These are phyloP conservation scores for Pygoscelis adeliae DNA, from an alignment of 2,113 vertebrate genomes.

Conservation along the genomic window DNA sequence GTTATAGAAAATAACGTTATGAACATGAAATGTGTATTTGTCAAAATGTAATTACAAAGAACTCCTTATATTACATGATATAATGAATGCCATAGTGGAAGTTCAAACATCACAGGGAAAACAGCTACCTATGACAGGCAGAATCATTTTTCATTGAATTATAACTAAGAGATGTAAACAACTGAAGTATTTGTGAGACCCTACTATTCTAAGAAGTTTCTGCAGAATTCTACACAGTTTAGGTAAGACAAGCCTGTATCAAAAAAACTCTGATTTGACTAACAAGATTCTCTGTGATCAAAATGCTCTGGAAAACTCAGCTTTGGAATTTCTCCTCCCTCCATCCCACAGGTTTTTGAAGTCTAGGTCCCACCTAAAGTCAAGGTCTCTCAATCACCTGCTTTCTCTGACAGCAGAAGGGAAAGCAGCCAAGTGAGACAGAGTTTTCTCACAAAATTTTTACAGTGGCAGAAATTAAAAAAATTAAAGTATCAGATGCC, in stretches of 20 bases:
- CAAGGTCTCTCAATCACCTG: neutral
- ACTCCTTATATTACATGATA: neutral
- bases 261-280: neutral
- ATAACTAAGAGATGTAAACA: neutral
- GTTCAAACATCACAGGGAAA: neutral
- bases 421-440: neutral
- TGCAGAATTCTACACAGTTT: neutral
- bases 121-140: neutral
- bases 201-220: neutral
- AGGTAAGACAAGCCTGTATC: neutral
- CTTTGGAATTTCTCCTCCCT: neutral
- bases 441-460: neutral
- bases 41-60: slow-evolving; percentile 18
- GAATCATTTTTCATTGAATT: neutral
- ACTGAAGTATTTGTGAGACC: neutral
- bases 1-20: neutral
- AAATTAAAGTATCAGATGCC: neutral
- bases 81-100: neutral
- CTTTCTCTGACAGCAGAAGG: neutral
- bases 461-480: neutral
- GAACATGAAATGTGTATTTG: neutral
- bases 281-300: neutral
- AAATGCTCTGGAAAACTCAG: neutral
- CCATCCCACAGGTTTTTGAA: neutral
- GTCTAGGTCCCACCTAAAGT: neutral